A percentile compares a stretch with the other conserved stretches of the same genome.
These are phyloP conservation scores for Bovichtus diacanthus DNA, from an alignment of 2,797 vertebrate genomes.

Conservation along the genomic window DNA sequence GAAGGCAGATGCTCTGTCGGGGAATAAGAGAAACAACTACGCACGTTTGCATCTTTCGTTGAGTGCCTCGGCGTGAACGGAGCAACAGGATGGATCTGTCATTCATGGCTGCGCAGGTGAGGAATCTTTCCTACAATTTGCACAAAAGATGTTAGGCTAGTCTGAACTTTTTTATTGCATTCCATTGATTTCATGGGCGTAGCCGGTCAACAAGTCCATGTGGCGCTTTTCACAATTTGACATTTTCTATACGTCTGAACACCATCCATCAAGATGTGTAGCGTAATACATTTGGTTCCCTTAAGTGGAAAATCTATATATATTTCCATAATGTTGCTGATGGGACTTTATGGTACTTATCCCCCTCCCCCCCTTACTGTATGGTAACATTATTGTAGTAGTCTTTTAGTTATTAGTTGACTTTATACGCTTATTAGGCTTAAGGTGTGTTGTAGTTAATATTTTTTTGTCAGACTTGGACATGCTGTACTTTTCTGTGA, in stretches of 20 bases:
- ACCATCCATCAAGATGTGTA: background rate
- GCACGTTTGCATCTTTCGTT: conserved; percentile 50
- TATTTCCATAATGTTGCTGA: background rate
- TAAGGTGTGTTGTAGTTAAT: background rate
- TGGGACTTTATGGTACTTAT: background rate
- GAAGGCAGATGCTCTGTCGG: conserved; percentile 63
- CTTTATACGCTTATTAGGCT: conserved; percentile 13
- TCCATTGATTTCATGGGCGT: conserved; percentile 51
- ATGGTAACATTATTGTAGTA: background rate
- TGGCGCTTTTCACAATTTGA: background rate
- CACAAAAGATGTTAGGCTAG: background rate
- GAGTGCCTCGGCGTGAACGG: conserved; percentile 65
- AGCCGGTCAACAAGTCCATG: conserved; percentile 56
- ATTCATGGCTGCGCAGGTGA: conserved; percentile 98
- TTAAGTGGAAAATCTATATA: background rate
- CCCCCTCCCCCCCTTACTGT: background rate
- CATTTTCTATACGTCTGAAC: background rate
- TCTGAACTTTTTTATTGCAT: conserved; percentile 35
- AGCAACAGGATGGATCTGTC: conserved; percentile 94
- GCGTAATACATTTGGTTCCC: background rate
- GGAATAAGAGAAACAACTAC: conserved; percentile 53
- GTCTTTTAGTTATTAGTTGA: background rate
- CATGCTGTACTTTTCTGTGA: background rate
- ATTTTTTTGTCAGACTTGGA: background rate
- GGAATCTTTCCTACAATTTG: conserved; percentile 28